Evolutionary conservation across 2,888 invertebrate species (phyloP).

Genomic region (Clepsis dumicolana): DNA sequence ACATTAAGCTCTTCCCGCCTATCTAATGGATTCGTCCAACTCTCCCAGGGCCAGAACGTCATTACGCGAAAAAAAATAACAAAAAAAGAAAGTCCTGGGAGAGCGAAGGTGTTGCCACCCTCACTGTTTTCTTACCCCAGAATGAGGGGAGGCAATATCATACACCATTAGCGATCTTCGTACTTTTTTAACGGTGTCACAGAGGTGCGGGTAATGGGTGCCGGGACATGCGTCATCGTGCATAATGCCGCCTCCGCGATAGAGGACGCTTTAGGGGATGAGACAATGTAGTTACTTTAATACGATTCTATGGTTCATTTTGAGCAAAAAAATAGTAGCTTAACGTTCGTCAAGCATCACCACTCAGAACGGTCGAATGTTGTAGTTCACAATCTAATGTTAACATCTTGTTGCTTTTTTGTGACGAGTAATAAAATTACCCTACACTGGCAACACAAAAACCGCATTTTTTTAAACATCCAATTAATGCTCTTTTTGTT

Average conservation of each 20-base stretch:
- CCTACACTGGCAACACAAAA: conserved; percentile 18
- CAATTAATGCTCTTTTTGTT: conserved; percentile 67
- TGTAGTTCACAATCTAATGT: background rate
- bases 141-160: conserved; percentile 86
- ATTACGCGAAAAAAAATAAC: conserved; percentile 80
- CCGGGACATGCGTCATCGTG: conserved; percentile 37
- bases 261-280: conserved; percentile 6
- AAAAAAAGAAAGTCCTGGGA: conserved; percentile 78
- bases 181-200: conserved; percentile 86
- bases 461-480: conserved; percentile 45
- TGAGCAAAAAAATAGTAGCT: background rate
- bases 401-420: background rate
- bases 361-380: background rate
- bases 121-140: conserved; percentile 80
- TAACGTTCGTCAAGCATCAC: background rate
- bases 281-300: conserved; percentile 12
- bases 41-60: conserved; percentile 83
- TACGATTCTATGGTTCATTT: conserved; percentile 4
- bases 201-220: conserved; percentile 54
- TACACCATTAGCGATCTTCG: conserved; percentile 86
- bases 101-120: conserved; percentile 81
- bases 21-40: conserved; percentile 84
- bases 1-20: conserved; percentile 83
- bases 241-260: conserved; percentile 14
- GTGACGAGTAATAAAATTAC: conserved; percentile 17